Base-by-base conservation (phyloP, 2,113 vertebrate species). In the Gallinago paraguaiae region DNA sequence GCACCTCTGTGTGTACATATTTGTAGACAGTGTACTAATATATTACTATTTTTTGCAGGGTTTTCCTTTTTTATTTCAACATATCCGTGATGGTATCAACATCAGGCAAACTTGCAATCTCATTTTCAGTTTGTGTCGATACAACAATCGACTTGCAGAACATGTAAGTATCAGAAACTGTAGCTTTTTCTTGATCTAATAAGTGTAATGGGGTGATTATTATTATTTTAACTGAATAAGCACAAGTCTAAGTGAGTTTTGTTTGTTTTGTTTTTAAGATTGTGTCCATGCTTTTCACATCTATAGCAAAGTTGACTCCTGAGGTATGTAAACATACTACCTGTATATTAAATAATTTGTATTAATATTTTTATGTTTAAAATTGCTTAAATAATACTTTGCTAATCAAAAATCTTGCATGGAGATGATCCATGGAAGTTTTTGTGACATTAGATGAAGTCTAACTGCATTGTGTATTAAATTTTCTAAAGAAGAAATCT, bases 11-110 rank as follows among this genome's bases (percentile, higher is more conserved):
- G 37, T 43, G 1, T 48, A 9, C 1, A 3, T 35, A 33, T 33
- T 8, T 86, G 60, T 7, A 41, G 50, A 65, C 91, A 80, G 60
- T 35, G n/a, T 45, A 61, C 77, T 85, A 93, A 81, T 17, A 37
- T 51, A 64, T 95, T 77, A 17, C 85, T 94, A 13, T 96, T 96
- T 96, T 45, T 98, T 97, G 92, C 96, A 98, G 98, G 99, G 99
- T 22, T 99, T 99, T 97, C 99, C 99, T 83, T 99, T 99, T 98
- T 98, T 99, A 84, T 99, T 99, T 97, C 99, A 99, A 98, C 99
- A 99, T 98, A 99, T 99, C 98, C 97, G 99, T 70, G 99, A 99
- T 94, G 99, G 99, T 83, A 99, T 99, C 98, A 99, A 99, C 98
- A 99, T 99, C 98, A 96, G 99, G 76, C 99, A 99, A 95, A 99